Evolutionary conservation across 2,113 vertebrate genomes (phyloP).

Genomic region (Polypterus senegalus): DNA sequence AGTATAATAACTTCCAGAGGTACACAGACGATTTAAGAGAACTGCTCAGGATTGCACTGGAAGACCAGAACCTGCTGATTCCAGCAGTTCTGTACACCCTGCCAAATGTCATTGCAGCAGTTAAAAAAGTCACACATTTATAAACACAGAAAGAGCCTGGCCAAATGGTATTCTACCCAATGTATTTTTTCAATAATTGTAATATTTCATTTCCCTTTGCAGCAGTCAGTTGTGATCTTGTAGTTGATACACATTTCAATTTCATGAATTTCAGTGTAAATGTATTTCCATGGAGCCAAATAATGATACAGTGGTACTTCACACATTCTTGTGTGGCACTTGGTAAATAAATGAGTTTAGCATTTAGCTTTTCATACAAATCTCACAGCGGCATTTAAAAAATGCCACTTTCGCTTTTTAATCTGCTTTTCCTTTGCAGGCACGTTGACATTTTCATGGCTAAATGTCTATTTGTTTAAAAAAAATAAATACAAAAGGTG

Average conservation of each 20-base stretch:
- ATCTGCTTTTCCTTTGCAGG: neutral
- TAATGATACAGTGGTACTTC: neutral
- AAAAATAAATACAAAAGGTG: no score
- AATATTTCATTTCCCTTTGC: neutral
- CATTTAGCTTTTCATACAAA: neutral
- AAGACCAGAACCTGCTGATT: no score
- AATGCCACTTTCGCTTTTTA: neutral
- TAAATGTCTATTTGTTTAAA: no score
- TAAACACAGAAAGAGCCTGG: no score
- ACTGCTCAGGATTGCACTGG: no score
- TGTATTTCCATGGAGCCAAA: neutral
- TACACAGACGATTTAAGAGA: no score
- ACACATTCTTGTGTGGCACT: neutral
- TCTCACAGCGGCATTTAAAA: neutral
- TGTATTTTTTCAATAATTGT: neutral
- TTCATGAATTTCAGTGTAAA: neutral
- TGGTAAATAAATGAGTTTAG: neutral
- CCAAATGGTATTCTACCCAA: no score
- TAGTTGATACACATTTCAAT: neutral
- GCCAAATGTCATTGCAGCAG: no score
- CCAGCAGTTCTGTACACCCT: no score
- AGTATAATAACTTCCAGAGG: no score
- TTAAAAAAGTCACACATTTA: no score
- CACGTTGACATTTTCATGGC: neutral
- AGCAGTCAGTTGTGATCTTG: neutral